Base-by-base conservation (phyloP, 2,888 invertebrate species). In the Patella pellucida region DNA sequence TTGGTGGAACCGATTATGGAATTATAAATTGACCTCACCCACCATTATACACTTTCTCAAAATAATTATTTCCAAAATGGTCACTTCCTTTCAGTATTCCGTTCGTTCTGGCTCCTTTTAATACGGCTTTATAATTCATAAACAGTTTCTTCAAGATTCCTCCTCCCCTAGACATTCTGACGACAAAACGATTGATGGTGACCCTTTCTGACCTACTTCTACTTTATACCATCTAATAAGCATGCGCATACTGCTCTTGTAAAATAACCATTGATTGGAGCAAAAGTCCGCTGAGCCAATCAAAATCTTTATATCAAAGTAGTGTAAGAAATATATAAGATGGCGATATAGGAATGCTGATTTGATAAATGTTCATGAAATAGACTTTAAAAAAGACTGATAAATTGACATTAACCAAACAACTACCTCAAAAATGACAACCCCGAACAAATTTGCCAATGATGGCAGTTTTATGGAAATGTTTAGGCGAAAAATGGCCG, bases 381-480 rank as follows among this genome's bases (percentile, higher is more conserved):
- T 16, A 62, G 62, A 15, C 12, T 62, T 19, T 19, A 15, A 54
- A 54, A 54, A 5, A 16, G 54, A 54, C 54, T 4, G 7, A 54
- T 9, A 41, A 41, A 41, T 41, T 41, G 9, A 41, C 41, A 9
- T 41, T 41, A 41, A 9, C 41, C 41, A 41, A 41, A 41, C 5
- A 9, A 9, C 41, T 41, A 41, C 41, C 41, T 41, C 41, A 41
- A 41, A 41, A 41, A 41, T 41, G 41, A 41, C 41, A 41, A 41
- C 73, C 19, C 51, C 70, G 68, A 88, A 88, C 75, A 85, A 83
- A 76, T 95, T 95, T 86, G 95, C 95, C 88, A 97, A 97, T 90
- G 97, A 97, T 89, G 97, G 97, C 3, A 95, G 96, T 80, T 97
- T 97, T 88, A 92, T 97, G 87, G 96, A 96, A 90, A 95, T 96